A percentile compares a stretch with the other conserved stretches of the same genome.
phyloP scores from a whole-genome alignment of 2,113 vertebrate species.

The Erythrocercus mccallii region DNA sequence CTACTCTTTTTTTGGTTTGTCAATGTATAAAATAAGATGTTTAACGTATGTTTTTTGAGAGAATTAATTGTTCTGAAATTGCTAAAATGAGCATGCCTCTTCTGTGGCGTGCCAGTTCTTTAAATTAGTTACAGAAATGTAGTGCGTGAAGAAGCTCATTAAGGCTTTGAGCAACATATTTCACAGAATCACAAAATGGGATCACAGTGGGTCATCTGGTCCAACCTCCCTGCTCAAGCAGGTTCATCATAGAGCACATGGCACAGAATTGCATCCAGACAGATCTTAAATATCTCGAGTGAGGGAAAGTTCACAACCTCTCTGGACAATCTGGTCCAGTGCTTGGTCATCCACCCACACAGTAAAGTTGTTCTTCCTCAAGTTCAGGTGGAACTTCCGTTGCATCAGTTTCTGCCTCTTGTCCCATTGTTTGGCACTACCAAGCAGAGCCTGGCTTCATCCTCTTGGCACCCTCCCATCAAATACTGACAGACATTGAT shows the following conservation, averaged over 20 bases:
- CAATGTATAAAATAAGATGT: not conserved
- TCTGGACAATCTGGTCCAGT: not conserved
- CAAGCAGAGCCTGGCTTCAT: not conserved
- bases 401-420: not conserved
- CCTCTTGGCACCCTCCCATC: not conserved
- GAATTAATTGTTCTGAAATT: not conserved
- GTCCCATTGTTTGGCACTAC: not conserved
- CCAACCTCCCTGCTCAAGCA: not conserved
- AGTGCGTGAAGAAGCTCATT: not conserved
- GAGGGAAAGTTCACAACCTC: not conserved
- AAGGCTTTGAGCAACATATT: not conserved
- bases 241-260: not conserved
- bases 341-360: not conserved
- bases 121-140: not conserved
- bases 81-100: not conserved
- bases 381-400: not conserved
- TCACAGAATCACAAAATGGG: not conserved
- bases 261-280: not conserved
- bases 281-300: not conserved
- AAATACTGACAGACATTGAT: not conserved
- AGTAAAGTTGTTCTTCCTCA: not conserved
- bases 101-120: not conserved
- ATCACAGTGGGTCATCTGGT: not conserved
- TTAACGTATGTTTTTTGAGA: not conserved
- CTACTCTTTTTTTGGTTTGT: not conserved